Base-by-base conservation (phyloP, 2,797 vertebrate species). In the Chanos chanos region DNA sequence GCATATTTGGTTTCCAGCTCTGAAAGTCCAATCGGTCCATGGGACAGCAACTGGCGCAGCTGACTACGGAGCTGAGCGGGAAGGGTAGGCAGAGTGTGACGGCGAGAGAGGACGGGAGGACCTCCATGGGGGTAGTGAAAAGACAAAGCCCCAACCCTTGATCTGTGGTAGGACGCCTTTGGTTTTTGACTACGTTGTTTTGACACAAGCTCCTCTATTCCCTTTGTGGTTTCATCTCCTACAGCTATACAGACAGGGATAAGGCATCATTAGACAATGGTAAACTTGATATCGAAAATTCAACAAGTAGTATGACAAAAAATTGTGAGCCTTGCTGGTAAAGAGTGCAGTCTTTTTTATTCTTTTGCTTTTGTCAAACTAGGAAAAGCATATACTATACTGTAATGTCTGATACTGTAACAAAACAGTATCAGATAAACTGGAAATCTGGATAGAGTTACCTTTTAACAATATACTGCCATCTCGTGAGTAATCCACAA, bases 141-240 rank as follows among this genome's bases (percentile, higher is more conserved):
- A 8, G 68, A 78, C 76, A 25, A 85, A 39, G 28, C n/a, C 5
- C 36, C 27, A 1, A 10, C 1, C 3, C 24, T 1, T 1, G 31
- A 2, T 3, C 4, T 69, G 6, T 4, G 58, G 3, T 0, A 0
- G 12, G 9, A 28, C 28, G 52, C 49, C 31, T 69, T 85, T 6
- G 64, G 0, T 59, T 73, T 91, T 5, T 60, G 3, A 0, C 1
- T 64, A 15, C 74, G 90, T 83, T 98, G 95, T 33, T 66, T 90
- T 55, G 91, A 81, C 33, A 99, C 88, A 58, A 98, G 83, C 47
- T 76, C 80, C 67, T 91, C 86, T 1, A 98, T 90, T 8, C 71
- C 79, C 78, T 68, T 87, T 6, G 95, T 98, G 39, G 74, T 76
- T 43, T 94, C 89, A 49, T 93, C 83, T 13, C 89, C 78, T 61